phyloP scores from a whole-genome alignment of 2,888 invertebrate species.

The Rhabditoides inermis region DNA sequence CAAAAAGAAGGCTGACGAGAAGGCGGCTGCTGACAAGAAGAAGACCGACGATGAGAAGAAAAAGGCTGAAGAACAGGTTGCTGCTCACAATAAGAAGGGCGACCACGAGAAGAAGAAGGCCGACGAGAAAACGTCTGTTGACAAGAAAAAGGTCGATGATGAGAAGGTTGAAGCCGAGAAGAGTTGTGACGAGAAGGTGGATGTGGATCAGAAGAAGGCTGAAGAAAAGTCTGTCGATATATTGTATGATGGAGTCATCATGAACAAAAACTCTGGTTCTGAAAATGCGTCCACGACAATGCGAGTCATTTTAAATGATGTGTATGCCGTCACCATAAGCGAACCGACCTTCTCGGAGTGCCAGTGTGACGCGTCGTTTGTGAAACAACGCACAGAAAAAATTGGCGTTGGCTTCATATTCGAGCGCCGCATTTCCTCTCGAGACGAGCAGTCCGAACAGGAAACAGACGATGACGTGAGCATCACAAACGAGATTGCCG shows the following conservation, averaged over 20 bases:
- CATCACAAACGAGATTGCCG: too few species aligned
- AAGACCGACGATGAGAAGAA: background rate
- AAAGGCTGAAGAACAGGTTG: constrained; percentile 10
- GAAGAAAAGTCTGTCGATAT: constrained; percentile 7
- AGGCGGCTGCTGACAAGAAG: constrained; percentile 1
- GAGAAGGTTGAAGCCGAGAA: constrained; percentile 7
- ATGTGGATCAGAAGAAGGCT: constrained; percentile 12
- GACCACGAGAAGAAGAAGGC: constrained; percentile 12
- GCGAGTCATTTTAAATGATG: too few species aligned
- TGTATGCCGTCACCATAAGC: too few species aligned
- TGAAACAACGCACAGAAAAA: constrained; percentile 24
- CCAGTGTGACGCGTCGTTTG: constrained; percentile 13
- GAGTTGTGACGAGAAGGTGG: constrained; percentile 11
- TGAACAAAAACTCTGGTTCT: too few species aligned
- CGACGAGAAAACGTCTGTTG: constrained; percentile 12
- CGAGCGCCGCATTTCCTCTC: constrained; percentile 11
- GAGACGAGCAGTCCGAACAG: background rate
- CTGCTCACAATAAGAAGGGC: constrained; percentile 18
- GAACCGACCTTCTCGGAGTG: too few species aligned
- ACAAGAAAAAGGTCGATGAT: constrained; percentile 15
- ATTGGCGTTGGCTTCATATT: constrained; percentile 32
- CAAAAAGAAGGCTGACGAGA: constrained; percentile 1
- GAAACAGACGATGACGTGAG: too few species aligned
- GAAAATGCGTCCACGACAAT: too few species aligned
- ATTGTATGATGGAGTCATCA: too few species aligned